A percentile compares a stretch with the other conserved stretches of the same genome.
These are phyloP conservation scores for Apotomis capreana DNA, from an alignment of 2,888 invertebrate genomes.

Conservation along the genomic window DNA sequence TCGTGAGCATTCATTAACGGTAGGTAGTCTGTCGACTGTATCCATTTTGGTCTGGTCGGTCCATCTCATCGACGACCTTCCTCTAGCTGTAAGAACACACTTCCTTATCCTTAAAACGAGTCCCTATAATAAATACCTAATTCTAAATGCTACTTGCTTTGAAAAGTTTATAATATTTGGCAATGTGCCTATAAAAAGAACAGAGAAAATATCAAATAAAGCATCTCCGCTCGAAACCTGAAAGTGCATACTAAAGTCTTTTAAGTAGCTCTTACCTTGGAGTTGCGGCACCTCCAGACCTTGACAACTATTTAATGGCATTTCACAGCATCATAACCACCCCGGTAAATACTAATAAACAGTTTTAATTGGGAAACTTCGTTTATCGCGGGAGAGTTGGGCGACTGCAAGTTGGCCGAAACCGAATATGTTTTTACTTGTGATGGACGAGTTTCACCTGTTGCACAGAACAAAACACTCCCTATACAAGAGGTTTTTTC, in stretches of 20 bases:
- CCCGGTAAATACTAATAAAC: background rate
- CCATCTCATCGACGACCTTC: too few species aligned
- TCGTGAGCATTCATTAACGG: too few species aligned
- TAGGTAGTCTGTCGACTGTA: too few species aligned
- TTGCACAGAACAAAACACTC: too few species aligned
- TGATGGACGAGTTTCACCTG: too few species aligned
- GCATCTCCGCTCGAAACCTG: background rate
- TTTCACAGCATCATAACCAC: background rate
- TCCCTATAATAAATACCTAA: too few species aligned
- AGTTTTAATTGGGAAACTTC: background rate
- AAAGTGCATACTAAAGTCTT: background rate
- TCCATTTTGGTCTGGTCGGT: too few species aligned
- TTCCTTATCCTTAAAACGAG: background rate
- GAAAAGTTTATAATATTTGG: too few species aligned
- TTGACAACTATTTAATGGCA: background rate
- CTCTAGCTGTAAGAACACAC: too few species aligned
- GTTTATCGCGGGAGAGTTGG: background rate
- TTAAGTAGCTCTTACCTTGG: background rate
- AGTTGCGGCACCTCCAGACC: background rate
- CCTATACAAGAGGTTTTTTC: too few species aligned
- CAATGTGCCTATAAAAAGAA: background rate
- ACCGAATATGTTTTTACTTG: background rate
- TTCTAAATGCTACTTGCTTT: too few species aligned
- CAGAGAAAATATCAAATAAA: background rate
- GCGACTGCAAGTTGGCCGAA: background rate